Evolutionary conservation across 1,140 invertebrate species (phyloP).

Genomic region (Aphis craccivora): DNA sequence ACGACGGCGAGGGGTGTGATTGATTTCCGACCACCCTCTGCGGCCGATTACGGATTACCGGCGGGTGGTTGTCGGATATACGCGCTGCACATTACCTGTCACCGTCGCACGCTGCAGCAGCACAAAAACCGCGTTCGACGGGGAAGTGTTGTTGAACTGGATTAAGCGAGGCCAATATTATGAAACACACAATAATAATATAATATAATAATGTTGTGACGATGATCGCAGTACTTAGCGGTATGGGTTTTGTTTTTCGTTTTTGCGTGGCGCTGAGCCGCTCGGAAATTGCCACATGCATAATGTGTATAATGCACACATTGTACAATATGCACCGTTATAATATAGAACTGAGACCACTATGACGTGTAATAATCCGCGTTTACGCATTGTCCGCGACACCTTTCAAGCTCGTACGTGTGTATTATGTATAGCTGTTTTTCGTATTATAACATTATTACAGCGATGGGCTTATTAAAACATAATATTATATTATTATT

Average conservation of each 20-base stretch:
- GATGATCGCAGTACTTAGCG: background rate
- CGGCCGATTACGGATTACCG: conserved; percentile 50
- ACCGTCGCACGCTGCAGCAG: background rate
- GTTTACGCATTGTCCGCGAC: background rate
- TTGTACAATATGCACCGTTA: background rate
- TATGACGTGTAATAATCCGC: background rate
- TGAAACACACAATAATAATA: background rate
- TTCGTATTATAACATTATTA: background rate
- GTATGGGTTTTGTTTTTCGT: background rate
- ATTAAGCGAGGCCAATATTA: background rate
- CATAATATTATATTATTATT: background rate
- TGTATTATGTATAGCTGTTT: background rate
- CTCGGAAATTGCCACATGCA: background rate
- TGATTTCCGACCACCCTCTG: conserved; percentile 51
- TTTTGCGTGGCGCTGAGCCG: background rate
- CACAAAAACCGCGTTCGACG: background rate
- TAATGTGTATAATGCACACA: background rate
- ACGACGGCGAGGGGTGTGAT: background rate
- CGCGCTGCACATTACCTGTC: background rate
- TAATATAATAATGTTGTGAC: background rate
- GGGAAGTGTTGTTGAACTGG: background rate
- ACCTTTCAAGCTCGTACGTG: background rate
- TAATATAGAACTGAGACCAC: background rate
- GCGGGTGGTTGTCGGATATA: background rate
- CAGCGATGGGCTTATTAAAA: background rate